Base-by-base conservation (phyloP, 2,113 vertebrate genomes). In the Gambusia affinis region DNA sequence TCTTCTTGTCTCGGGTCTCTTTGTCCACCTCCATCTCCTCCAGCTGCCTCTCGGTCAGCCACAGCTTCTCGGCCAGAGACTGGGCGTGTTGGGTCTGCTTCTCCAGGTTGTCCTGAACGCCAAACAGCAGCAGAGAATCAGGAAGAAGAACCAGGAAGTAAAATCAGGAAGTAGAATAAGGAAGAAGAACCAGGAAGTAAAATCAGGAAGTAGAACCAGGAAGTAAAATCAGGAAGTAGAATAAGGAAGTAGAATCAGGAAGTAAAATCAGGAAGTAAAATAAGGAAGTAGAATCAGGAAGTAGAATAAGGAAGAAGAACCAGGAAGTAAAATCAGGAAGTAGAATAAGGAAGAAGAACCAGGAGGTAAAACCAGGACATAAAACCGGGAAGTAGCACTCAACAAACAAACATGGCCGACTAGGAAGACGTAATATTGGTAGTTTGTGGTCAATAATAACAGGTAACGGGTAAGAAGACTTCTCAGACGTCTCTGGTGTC, bases 41-140 rank as follows among this genome's bases (percentile, higher is more conserved):
- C 87, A 94, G 81, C 47, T 89, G 78, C 44, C 95, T 85, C 72
- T 95, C 94, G 1, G 88, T 39, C n/a, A 72, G 70, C 95, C 95
- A 95, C 68, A 95, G 60, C 81, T 95, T 95, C 74, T 95, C 95
- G 1, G 90, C 70, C 37, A 94, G 69, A 24, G 29, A 30, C 82
- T 95, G 76, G 11, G 84, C 24, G 1, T 93, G 92, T 69, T 80
- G 89, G 0, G 88, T 87, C 81, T 95, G 92, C 61, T 94, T 95
- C 31, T 95, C 94, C 77, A 95, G 88, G 74, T 73, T 91, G 1
- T 94, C 95, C 95, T 95, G 80, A 69, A 80, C 8, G 76, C 47
- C 69, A 39, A 27, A 62, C 78, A 28, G 33, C 30, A 64, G 4
- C 51, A 47, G 8, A n/a, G 51, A 54, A 54, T 54, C 39, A 54